Base-by-base conservation (phyloP, 2,113 vertebrate species). In the Danio rerio region DNA sequence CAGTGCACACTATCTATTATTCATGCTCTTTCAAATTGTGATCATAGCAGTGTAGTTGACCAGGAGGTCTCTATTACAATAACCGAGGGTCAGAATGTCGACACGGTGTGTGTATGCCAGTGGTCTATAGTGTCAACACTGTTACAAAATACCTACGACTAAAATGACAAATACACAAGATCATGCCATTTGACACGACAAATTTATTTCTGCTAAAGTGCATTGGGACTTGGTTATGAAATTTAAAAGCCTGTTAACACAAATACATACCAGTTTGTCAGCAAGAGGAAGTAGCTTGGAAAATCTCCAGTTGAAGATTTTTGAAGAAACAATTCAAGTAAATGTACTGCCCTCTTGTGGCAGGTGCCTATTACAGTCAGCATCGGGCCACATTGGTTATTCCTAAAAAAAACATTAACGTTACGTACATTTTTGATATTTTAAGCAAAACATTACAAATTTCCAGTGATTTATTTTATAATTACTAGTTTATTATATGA, bases 281-380 rank as follows among this genome's bases (percentile, higher is more conserved):
- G 49, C 11, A 11, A 31, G 70, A 72, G 50, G 6, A 55, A 6
- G 13, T 7, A 15, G 20, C 2, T 71, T 72, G 49, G 8, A 16
- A 42, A 0, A 73, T 40, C 31, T n/a, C 31, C 31, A 31, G 31
- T 31, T 31, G 31, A 31, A 31, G 31, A 31, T 3, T 2, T 5
- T 20, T 15, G 43, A 47, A 59, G 11, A n/a, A 7, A 10, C 42
- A 47, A 5, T 75, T 58, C 2, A 75, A 47, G 5, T 59, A 3
- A 74, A 59, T 47, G 40, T 74, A 75, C 73, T 59, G 73, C 73
- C 73, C n/a, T 59, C 73, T 61, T 47, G 55, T 75, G 73, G 72
- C 42, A 13, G n/a, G 13, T 47, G n/a, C 10, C 55, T 47, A 20
- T 8, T 74, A 4, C 65, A 69, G 43, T 43, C 16, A 68, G n/a